Conservation (phyloP, 2,888 invertebrate species). For the Colletes collaris region DNA sequence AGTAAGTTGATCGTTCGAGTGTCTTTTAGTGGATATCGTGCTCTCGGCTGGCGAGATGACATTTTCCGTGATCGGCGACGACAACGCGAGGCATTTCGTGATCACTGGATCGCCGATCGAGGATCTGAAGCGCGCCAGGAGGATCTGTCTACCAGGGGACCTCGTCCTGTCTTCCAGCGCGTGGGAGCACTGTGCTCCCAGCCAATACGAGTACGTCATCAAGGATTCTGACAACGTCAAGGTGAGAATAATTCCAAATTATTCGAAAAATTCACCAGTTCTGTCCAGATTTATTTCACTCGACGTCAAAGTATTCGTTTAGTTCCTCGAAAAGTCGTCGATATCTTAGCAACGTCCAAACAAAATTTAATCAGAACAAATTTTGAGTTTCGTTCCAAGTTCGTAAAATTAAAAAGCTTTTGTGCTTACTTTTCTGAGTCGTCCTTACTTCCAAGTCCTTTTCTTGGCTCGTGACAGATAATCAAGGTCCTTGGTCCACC, state of each 20-base stretch:
- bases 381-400: no score
- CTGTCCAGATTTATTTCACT: no score
- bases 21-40: constrained; percentile 83
- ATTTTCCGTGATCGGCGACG: constrained; percentile 85
- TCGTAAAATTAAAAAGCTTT: no score
- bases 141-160: constrained; percentile 84
- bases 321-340: no score
- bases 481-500: constrained; percentile 20
- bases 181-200: constrained; percentile 85
- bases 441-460: no score
- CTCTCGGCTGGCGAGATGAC: constrained; percentile 86
- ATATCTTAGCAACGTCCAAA: no score
- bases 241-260: constrained; percentile 68
- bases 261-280: no score
- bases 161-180: constrained; percentile 85
- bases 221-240: constrained; percentile 83
- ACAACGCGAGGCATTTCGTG: constrained; percentile 84
- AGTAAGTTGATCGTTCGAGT: not conserved
- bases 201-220: constrained; percentile 83
- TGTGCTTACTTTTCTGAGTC: no score
- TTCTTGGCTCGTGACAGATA: constrained; percentile 30
- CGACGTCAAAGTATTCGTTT: no score
- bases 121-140: constrained; percentile 85
- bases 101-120: constrained; percentile 84
- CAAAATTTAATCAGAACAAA: no score